Evolutionary conservation across 2,113 vertebrate genomes (phyloP).

Genomic region (Actenoides hombroni): DNA sequence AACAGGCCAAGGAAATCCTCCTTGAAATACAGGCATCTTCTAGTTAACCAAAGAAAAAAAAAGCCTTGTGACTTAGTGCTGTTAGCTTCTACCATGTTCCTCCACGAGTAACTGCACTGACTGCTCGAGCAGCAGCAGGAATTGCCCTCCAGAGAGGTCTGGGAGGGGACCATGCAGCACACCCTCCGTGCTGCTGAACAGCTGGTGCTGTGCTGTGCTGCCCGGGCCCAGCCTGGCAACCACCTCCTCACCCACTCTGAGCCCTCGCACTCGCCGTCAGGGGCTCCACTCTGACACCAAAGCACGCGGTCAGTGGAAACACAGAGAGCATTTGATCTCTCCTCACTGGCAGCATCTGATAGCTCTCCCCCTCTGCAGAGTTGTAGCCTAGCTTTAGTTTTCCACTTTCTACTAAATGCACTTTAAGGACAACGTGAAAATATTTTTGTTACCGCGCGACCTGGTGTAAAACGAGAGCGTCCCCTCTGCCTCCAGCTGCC

Average conservation of each 20-base stretch:
- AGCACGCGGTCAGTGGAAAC: neutral
- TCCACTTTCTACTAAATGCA: neutral
- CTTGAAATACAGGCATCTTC: neutral
- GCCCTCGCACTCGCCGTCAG: neutral
- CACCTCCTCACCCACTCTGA: neutral
- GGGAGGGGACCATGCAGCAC: neutral
- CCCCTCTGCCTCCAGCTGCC: neutral
- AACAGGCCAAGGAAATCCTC: neutral
- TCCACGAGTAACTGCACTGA: neutral
- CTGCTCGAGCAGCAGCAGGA: neutral
- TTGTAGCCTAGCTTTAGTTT: neutral
- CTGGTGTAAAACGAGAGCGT: neutral
- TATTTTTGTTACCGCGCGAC: neutral
- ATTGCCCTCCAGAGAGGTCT: neutral
- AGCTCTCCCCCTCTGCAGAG: neutral
- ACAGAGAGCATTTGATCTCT: neutral
- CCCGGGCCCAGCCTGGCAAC: neutral
- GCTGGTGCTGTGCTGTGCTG: neutral
- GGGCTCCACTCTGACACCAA: neutral
- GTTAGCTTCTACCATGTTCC: neutral
- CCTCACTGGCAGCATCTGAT: neutral
- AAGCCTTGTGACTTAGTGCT: neutral
- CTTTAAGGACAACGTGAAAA: neutral
- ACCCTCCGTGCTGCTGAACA: rapidly evolving
- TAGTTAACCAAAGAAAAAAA: neutral